Conservation (phyloP, 2,113 vertebrate genomes). For the Grammomys surdaster region DNA sequence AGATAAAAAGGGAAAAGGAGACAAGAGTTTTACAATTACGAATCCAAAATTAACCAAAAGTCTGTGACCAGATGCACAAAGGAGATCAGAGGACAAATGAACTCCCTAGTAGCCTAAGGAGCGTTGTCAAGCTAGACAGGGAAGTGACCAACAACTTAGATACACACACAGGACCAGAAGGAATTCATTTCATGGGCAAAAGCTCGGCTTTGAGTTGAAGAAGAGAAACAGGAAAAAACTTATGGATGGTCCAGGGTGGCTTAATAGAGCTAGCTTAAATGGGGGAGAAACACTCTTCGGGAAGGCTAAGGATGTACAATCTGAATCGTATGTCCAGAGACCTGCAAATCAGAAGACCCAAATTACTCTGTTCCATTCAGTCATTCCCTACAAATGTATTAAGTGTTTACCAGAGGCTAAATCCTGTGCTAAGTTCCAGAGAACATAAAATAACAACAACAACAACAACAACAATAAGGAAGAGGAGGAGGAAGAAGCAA, state of each 20-base stretch:
- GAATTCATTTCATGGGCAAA: neutral
- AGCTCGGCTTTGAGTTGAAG: neutral
- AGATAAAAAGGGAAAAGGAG: neutral
- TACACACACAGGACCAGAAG: neutral
- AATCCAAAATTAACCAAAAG: neutral
- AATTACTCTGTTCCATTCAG: neutral
- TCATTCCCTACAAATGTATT: neutral
- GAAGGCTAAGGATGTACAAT: neutral
- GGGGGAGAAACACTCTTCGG: neutral
- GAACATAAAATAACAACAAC: neutral
- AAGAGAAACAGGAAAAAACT: neutral
- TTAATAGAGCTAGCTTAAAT: neutral
- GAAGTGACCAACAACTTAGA: neutral
- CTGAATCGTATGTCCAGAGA: neutral
- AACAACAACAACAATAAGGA: neutral
- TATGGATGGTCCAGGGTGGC: neutral
- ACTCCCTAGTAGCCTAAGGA: neutral
- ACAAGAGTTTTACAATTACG: neutral
- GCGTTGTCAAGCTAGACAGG: too few relatives aligned
- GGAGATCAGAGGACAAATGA: neutral
- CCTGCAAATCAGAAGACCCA: neutral
- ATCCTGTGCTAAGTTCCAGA: neutral
- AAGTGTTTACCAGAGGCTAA: neutral
- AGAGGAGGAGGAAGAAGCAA: neutral
- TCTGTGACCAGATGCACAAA: neutral